Evolutionary conservation across 2,797 vertebrate genomes (phyloP), one percentile per base, ranked within the genome.

Genomic region (Tiaroga cobitis): DNA sequence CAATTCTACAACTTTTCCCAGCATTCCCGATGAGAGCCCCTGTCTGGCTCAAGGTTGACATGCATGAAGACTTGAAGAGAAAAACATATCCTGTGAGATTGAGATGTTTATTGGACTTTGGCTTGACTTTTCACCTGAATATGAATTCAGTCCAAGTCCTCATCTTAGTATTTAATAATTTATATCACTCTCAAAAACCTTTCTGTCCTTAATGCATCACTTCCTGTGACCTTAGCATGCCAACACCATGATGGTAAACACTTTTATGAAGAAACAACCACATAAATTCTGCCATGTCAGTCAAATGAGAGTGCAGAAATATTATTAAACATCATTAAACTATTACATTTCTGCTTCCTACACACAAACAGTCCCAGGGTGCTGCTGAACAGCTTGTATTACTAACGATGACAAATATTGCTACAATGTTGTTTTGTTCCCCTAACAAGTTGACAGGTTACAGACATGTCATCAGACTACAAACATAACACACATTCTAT

Each of bases 201-300:
- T 63, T 89, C 78, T 70, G 69, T 67, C 49, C 63, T 86, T 85
- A 86, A 89, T 69, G 78, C 46, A 82, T 76, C 68, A 86, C 86
- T 85, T 90, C 84, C 87, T 78, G 76, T 87, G 69, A 67, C 84
- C 39, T 67, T n/a, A 78, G 87, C 86, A 91, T 85, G 61, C 89
- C 70, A 80, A 86, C 26, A 77, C 41, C 67, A 15, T n/a, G 70
- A 81, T 82, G 26, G 72, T 70, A 77, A 87, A 84, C 81, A 82
- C 61, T 41, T 39, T 67, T 68, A 80, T 82, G 39, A 41, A 86
- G 83, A 87, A 85, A 87, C 91, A 91, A 92, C 93, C 93, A 93
- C 92, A 93, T 92, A 93, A 92, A 79, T 91, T 92, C 86, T 37
- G 91, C 77, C 91, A 91, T 91, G 92, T 89, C 91, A 93, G 90